Evolutionary conservation across 2,888 invertebrate species (phyloP).

Genomic region (Psococerastis gibbosa): DNA sequence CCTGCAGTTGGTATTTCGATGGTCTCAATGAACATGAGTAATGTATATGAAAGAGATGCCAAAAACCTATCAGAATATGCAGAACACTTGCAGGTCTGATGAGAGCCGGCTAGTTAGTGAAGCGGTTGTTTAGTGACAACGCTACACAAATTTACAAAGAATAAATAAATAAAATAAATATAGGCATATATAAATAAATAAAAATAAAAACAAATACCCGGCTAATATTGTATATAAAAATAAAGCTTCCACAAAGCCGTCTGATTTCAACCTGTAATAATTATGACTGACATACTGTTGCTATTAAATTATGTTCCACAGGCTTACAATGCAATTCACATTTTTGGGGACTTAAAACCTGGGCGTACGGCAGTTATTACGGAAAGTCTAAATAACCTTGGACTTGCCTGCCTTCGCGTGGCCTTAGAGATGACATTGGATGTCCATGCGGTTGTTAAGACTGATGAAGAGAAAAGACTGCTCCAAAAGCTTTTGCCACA

Average conservation of each 20-base stretch:
- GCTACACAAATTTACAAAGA: no score
- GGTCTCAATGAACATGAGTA: no score
- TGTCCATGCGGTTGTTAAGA: neutral
- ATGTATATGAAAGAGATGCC: no score
- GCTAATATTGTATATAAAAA: neutral
- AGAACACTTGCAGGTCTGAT: no score
- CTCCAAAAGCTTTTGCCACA: neutral
- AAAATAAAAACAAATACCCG: neutral
- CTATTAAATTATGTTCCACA: neutral
- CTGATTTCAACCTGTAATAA: no score
- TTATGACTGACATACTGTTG: no score
- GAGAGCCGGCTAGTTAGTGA: no score
- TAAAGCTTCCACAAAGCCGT: no score
- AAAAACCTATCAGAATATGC: no score
- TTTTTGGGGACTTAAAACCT: neutral
- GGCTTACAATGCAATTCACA: neutral
- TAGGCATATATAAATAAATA: neutral
- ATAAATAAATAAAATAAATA: no score
- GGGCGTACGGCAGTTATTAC: neutral
- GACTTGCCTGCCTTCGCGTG: conserved; percentile 1
- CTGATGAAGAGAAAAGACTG: neutral
- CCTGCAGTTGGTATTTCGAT: no score
- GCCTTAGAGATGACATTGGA: neutral
- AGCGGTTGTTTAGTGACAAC: no score
- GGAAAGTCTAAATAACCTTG: neutral